Conservation (phyloP, 2,797 vertebrate species). For the Aythya fuligula region DNA sequence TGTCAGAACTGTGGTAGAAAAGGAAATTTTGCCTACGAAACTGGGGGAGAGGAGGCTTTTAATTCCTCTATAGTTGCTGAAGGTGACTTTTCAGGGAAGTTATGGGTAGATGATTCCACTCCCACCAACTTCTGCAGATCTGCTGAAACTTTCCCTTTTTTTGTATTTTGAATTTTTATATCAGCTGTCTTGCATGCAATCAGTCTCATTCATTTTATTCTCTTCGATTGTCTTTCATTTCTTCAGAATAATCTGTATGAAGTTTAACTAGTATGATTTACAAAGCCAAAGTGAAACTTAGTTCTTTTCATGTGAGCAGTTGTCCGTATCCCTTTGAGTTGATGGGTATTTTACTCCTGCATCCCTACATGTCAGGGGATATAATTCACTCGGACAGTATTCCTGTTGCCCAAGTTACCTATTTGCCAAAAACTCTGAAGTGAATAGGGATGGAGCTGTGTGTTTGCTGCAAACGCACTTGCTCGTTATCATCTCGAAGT, state of each 20-base stretch:
- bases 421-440: neutral
- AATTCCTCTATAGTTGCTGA: neutral
- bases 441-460: neutral
- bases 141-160: neutral
- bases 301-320: neutral
- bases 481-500: neutral
- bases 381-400: neutral
- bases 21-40: neutral
- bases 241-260: neutral
- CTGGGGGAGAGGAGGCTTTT: neutral
- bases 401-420: neutral
- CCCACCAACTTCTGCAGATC: neutral
- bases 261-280: neutral
- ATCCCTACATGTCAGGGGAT: neutral
- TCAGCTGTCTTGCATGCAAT: neutral
- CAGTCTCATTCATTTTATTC: neutral
- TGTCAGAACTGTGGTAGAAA: neutral
- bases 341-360: neutral
- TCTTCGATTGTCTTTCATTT: neutral
- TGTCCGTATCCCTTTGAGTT: neutral
- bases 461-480: neutral
- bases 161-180: neutral
- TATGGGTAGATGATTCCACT: neutral
- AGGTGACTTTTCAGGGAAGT: neutral
- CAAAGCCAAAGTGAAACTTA: neutral